Conservation (phyloP, 2,797 vertebrate species). For the Nannoperca australis region DNA sequence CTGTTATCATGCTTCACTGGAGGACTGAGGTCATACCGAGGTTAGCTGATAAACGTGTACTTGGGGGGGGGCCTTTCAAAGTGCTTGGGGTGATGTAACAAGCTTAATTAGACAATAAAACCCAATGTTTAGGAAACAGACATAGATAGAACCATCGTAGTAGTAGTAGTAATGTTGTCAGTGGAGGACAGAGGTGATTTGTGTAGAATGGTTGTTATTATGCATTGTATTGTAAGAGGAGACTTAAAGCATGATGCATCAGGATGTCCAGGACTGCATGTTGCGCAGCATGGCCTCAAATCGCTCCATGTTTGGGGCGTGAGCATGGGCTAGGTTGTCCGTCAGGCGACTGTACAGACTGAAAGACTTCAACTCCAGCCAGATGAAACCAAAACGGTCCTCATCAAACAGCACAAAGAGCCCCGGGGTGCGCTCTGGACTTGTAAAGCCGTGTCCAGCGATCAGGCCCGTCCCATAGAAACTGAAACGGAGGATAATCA, state of each 20-base stretch:
- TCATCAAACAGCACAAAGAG: constrained; percentile 95
- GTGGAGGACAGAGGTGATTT: constrained; percentile 57
- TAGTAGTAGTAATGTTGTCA: constrained; percentile 31
- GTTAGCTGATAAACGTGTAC: constrained; percentile 43
- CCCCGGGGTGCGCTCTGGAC: constrained; percentile 94
- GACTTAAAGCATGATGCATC: constrained; percentile 86
- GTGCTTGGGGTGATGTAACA: constrained; percentile 42
- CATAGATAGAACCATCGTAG: constrained; percentile 25
- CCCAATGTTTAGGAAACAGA: constrained; percentile 21
- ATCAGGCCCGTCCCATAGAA: constrained; percentile 97
- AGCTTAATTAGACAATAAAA: constrained; percentile 54
- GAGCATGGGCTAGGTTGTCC: constrained; percentile 91
- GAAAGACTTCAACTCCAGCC: constrained; percentile 98
- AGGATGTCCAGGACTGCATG: constrained; percentile 96
- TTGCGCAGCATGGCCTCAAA: constrained; percentile 97
- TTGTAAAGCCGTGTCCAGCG: constrained; percentile 96
- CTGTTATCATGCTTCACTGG: constrained; percentile 69
- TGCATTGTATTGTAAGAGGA: constrained; percentile 30
- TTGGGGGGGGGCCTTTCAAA: constrained; percentile 32
- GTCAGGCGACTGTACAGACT: constrained; percentile 98
- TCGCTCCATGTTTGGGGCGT: constrained; percentile 91
- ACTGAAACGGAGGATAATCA: constrained; percentile 77
- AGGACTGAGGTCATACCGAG: constrained; percentile 54
- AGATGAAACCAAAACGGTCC: constrained; percentile 97
- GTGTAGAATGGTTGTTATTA: constrained; percentile 41